A percentile compares a stretch with the other conserved stretches of the same genome.
Evolutionary conservation across 1,140 invertebrate species (phyloP).

Genomic region (Gryllus bimaculatus): DNA sequence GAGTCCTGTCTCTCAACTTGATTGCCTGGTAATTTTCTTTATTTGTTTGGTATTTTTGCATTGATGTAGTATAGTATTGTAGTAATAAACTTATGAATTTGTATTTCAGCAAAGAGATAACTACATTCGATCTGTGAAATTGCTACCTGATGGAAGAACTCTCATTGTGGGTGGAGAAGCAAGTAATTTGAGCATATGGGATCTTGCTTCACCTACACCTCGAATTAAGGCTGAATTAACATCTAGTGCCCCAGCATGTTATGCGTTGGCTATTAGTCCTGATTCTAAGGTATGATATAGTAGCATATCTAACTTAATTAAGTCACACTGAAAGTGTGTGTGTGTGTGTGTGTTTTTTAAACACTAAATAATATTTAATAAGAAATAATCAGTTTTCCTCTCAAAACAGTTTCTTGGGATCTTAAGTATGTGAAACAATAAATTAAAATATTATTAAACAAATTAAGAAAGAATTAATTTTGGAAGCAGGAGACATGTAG

Average conservation of each 20-base stretch:
- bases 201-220: constrained; percentile 77
- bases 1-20: constrained; percentile 68
- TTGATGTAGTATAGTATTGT: neutral
- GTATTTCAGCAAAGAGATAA: constrained; percentile 60
- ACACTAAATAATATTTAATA: neutral
- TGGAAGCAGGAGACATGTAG: too few relatives aligned
- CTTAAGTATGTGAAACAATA: too few relatives aligned
- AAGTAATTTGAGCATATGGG: constrained; percentile 82
- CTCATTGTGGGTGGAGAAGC: constrained; percentile 89
- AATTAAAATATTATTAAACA: too few relatives aligned
- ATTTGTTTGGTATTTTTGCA: neutral
- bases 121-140: constrained; percentile 85
- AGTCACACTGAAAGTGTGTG: neutral
- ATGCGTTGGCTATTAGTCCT: constrained; percentile 82
- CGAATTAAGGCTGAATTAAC: constrained; percentile 87
- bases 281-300: constrained; percentile 64
- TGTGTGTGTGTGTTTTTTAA: too few relatives aligned
- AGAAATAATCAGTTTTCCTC: neutral
- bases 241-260: constrained; percentile 92
- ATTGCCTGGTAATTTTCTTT: constrained; percentile 51
- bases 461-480: too few relatives aligned
- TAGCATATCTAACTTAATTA: neutral
- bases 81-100: neutral
- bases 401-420: too few relatives aligned
- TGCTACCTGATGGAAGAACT: constrained; percentile 81